Conservation (phyloP, 2,797 vertebrate genomes). For the Sebastes iracundus region DNA sequence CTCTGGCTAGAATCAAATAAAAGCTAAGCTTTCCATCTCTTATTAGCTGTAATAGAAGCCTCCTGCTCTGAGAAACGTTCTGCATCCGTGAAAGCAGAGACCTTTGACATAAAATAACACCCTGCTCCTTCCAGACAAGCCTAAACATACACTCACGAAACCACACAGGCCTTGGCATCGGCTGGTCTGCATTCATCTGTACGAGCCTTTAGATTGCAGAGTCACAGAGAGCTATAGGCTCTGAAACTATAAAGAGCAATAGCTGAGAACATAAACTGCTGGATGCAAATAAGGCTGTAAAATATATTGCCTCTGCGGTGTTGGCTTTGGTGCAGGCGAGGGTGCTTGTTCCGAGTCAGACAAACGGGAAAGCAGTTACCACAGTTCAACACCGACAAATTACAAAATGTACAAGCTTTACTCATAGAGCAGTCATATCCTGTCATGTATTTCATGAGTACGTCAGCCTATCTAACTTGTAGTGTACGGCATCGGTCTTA, state of each 20-base stretch:
- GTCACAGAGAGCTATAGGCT: constrained; percentile 55
- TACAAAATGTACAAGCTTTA: constrained; percentile 26
- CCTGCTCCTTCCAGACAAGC: constrained; percentile 49
- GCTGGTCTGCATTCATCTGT: constrained; percentile 35
- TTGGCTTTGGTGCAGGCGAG: constrained; percentile 48
- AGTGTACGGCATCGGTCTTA: neutral
- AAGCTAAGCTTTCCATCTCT: neutral
- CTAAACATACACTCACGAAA: constrained; percentile 53
- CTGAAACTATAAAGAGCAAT: constrained; percentile 46
- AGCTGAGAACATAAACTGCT: constrained; percentile 48
- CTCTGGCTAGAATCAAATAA: neutral
- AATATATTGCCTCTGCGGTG: constrained; percentile 52
- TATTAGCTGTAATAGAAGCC: constrained; percentile 12
- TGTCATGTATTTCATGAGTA: constrained; percentile 2
- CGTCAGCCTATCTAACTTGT: neutral
- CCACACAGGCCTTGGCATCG: constrained; percentile 51
- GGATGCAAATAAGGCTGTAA: constrained; percentile 65
- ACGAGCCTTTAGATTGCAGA: constrained; percentile 38
- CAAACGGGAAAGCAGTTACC: constrained; percentile 28
- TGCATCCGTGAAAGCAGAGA: constrained; percentile 30
- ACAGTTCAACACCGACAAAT: constrained; percentile 30
- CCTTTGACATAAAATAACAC: constrained; percentile 65
- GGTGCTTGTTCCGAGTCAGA: constrained; percentile 44
- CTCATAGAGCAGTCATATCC: neutral
- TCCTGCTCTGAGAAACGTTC: constrained; percentile 23